Evolutionary conservation across 2,113 vertebrate genomes (phyloP).

Genomic region (Notothenia coriiceps): DNA sequence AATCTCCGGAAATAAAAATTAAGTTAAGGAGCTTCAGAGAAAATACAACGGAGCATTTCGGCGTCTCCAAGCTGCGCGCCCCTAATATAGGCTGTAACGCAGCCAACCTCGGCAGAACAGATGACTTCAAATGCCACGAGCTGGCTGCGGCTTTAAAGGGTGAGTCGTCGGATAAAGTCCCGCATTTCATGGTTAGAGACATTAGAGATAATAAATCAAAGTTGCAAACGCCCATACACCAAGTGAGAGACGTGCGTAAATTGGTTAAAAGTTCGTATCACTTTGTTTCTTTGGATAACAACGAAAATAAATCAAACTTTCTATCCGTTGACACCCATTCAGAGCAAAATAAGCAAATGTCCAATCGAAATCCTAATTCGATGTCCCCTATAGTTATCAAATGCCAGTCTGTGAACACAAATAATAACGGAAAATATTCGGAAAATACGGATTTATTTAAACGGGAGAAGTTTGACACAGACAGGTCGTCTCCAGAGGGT

Average conservation of each 20-base stretch:
- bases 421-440: conserved; percentile 72
- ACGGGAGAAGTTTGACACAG: conserved; percentile 41
- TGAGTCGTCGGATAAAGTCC: conserved; percentile 90
- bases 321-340: conserved; percentile 76
- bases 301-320: conserved; percentile 77
- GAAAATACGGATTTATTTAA: conserved; percentile 62
- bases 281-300: conserved; percentile 88
- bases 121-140: conserved; percentile 79
- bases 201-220: conserved; percentile 90
- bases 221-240: conserved; percentile 90
- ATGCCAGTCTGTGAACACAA: conserved; percentile 91
- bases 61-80: conserved; percentile 88
- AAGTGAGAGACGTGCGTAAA: conserved; percentile 95
- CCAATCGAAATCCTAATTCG: conserved; percentile 67
- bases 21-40: conserved; percentile 87
- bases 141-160: conserved; percentile 78
- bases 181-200: conserved; percentile 93
- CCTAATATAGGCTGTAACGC: conserved; percentile 81
- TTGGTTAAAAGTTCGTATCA: conserved; percentile 93
- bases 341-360: conserved; percentile 85
- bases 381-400: conserved; percentile 94
- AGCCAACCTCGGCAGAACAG: conserved; percentile 69
- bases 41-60: conserved; percentile 83
- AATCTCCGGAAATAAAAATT: conserved; percentile 94
- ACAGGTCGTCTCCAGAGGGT: conserved; percentile 81